Evolutionary conservation across 2,797 vertebrate species (phyloP), one percentile per base, ranked within the genome.

Genomic region (Chromis chromis): DNA sequence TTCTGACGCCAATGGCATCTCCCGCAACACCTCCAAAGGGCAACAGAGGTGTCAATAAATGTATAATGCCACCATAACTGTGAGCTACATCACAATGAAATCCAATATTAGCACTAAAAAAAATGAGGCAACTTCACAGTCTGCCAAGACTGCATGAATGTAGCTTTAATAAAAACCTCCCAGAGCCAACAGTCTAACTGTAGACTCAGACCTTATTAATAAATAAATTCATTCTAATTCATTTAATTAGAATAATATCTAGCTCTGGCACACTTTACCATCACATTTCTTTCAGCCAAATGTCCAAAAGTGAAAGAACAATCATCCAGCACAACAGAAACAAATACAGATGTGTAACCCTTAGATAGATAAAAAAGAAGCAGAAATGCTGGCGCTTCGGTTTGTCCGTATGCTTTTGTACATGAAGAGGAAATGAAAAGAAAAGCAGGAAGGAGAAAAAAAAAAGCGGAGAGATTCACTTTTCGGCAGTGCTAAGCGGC

Each of bases 401-500:
- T 76, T 10, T 42, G 13, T 27, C 4, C 21, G 10, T 44, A n/a
- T 52, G 40, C n/a, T 60, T 56, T 17, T 54, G 24, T 24, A 48
- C 57, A 53, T 42, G 19, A 2, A 55, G 7, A 17, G 5, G 4
- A 13, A 48, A 33, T 24, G 24, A 22, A 53, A 7, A 17, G 6
- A 50, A 60, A 58, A 25, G 2, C 13, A 31, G 2, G 21, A n/a
- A 9, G 68, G 31, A 44, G 36, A 42, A 21, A 22, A 59, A 4
- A 25, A 27, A 11, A 21, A 50, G 48, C 1, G 22, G 2, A 7
- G 12, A 79, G 69, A 76, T 74, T 76, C 31, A 22, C 46, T 83
- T 76, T 68, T 83, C 11, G 6, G 48, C 27, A 19, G 55, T 53
- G 58, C 66, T 81, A 83, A 82, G 74, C 70, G 21, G 68, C 79